phyloP scores from a whole-genome alignment of 2,113 vertebrate genomes.

The Marmota monax region DNA sequence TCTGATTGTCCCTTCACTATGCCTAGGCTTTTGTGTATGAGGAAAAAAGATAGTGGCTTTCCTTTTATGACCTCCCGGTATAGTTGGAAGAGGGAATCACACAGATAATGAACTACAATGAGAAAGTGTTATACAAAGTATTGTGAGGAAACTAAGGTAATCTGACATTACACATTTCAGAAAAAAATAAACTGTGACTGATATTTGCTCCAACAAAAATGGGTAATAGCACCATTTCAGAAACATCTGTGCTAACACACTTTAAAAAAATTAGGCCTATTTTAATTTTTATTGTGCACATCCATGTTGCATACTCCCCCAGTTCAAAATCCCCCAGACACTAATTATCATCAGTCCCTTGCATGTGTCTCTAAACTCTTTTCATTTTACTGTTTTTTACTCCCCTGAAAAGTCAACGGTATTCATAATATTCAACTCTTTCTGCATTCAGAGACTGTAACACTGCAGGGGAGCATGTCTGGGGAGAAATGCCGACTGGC shows the following conservation, averaged over 20 bases:
- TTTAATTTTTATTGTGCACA: too few species aligned
- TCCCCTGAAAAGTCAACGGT: neutral
- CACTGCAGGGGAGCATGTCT: neutral
- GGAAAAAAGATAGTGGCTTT: neutral
- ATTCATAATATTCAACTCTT: neutral
- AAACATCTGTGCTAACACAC: neutral
- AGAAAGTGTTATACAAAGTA: neutral
- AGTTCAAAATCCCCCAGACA: neutral
- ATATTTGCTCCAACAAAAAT: neutral
- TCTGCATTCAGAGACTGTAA: neutral
- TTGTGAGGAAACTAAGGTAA: neutral
- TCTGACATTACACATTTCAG: neutral
- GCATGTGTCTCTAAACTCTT: neutral
- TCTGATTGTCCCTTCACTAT: too few species aligned
- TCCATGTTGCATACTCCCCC: neutral
- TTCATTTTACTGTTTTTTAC: neutral
- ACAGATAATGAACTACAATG: neutral
- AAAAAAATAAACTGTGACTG: neutral
- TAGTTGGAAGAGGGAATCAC: fast-evolving
- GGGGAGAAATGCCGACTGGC: neutral
- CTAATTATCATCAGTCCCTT: neutral
- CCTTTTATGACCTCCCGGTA: neutral
- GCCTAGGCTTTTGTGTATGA: neutral
- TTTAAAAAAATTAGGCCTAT: neutral
- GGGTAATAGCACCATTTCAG: neutral